Conservation (phyloP, 2,888 invertebrate genomes). For the Didymodactylos carnosus region DNA sequence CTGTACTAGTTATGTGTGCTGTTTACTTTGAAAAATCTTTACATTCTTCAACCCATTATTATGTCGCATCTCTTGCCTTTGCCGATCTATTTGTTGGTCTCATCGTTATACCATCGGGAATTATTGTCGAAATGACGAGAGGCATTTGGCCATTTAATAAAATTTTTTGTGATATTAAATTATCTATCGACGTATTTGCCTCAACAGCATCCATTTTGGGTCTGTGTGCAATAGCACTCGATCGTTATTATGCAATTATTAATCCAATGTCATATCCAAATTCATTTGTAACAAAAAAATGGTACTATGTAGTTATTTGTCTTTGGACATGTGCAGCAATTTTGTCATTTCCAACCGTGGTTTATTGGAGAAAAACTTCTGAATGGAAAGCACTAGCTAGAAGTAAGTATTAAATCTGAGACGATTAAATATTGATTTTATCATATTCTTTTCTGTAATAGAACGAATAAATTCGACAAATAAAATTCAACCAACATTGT, state of each 20-base stretch:
- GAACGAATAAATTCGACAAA: not conserved
- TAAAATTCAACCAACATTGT: not conserved
- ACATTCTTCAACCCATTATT: conserved; percentile 4
- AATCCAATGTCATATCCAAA: conserved; percentile 91
- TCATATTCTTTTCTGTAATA: not conserved
- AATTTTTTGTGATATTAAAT: conserved; percentile 87
- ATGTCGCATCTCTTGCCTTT: conserved; percentile 3
- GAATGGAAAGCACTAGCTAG: too few species aligned
- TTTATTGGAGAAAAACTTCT: conserved; percentile 33
- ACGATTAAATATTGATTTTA: too few species aligned
- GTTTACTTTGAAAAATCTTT: not conserved
- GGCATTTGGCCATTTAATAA: not conserved
- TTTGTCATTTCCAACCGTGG: conserved; percentile 89
- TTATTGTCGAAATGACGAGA: not conserved
- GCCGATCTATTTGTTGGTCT: conserved; percentile 8
- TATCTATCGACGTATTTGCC: conserved; percentile 82
- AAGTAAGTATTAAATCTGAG: too few species aligned
- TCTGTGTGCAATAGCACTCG: conserved; percentile 81
- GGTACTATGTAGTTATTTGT: conserved; percentile 64
- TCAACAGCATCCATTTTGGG: conserved; percentile 92
- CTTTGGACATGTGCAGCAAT: conserved; percentile 88
- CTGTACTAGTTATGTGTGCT: not conserved
- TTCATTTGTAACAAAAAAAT: conserved; percentile 37
- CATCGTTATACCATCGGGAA: conserved; percentile 4
- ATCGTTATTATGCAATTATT: conserved; percentile 81